Evolutionary conservation across 2,113 vertebrate genomes (phyloP), one percentile per base, ranked within the genome.

Genomic region (Melanerpes aurifrons): DNA sequence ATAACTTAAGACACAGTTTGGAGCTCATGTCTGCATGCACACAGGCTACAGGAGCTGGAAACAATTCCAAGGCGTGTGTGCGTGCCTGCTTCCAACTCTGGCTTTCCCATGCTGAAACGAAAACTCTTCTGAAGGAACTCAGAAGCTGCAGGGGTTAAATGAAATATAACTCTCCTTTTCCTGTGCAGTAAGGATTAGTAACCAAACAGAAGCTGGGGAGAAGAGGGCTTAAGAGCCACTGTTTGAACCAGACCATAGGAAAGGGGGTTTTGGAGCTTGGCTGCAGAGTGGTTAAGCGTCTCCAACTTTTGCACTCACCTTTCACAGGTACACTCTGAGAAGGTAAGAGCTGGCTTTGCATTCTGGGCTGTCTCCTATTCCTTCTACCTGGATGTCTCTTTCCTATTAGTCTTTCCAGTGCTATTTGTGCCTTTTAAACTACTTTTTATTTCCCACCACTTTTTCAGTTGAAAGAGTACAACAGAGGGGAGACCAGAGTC

Each of bases 121-220:
- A 96, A 94, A 81, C 61, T 74, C 26, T 9, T 29, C 48, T 54
- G 90, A 93, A 87, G 70, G 78, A 91, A 81, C 67, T 40, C 53
- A 62, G 90, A 69, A 29, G 58, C 80, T 67, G 93, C 95, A 95
- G 50, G 97, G 90, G 96, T 97, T 97, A 97, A 97, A 96, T 91
- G 97, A 97, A 97, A 97, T 45, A 93, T 77, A 97, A 97, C 90
- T 96, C 96, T 95, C 90, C 77, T 95, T 97, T 97, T 97, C 96
- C 97, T 94, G 95, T 95, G 71, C 89, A 35, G 90, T 95, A 89
- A 96, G 90, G 89, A 93, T 91, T 95, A 96, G 94, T 66, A 94
- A 96, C 92, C 84, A 92, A 96, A 96, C 92, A 96, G 96, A 90
- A 96, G 93, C 90, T 88, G 67, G 59, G 76, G 86, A 87, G 62